Evolutionary conservation across 2,888 invertebrate genomes (phyloP).

Genomic region (Zootermopsis nevadensis): DNA sequence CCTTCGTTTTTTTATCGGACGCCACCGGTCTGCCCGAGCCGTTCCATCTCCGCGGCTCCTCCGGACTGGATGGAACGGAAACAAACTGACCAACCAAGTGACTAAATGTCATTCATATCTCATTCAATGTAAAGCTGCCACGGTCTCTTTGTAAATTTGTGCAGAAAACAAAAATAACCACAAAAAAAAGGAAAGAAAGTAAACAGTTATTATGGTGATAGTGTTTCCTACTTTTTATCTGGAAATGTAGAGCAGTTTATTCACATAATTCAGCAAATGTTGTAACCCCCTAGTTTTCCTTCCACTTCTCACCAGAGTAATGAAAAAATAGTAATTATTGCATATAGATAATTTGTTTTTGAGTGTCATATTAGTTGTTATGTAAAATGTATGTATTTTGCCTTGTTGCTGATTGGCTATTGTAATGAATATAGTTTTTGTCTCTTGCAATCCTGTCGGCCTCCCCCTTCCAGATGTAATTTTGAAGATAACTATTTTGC

Average conservation of each 20-base stretch:
- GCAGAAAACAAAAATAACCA: conserved; percentile 44
- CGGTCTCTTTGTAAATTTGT: conserved; percentile 50
- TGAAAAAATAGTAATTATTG: conserved; percentile 45
- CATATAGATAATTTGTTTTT: conserved; percentile 42
- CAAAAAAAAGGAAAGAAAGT: conserved; percentile 39
- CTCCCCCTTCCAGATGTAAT: conserved; percentile 27
- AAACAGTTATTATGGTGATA: conserved; percentile 50
- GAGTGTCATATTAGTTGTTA: conserved; percentile 49
- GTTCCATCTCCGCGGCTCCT: not conserved
- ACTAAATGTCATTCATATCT: conserved; percentile 47
- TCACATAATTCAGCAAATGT: conserved; percentile 32
- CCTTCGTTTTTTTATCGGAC: conserved; percentile 11
- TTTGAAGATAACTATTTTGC: conserved; percentile 20
- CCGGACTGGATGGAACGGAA: conserved; percentile 11
- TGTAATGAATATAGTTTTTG: conserved; percentile 51
- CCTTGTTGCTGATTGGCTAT: conserved; percentile 54
- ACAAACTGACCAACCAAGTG: conserved; percentile 38
- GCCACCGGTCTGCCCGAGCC: conserved; percentile 7
- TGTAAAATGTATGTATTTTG: conserved; percentile 53
- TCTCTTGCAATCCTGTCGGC: conserved; percentile 40
- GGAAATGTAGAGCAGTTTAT: conserved; percentile 38
- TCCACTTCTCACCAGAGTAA: conserved; percentile 33
- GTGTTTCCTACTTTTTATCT: conserved; percentile 51
- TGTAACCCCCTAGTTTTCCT: conserved; percentile 42
- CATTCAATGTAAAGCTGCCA: conserved; percentile 44